A percentile compares a stretch with the other conserved stretches of the same genome.
Evolutionary conservation across 2,888 invertebrate species (phyloP).

Genomic region (Penaeus monodon): DNA sequence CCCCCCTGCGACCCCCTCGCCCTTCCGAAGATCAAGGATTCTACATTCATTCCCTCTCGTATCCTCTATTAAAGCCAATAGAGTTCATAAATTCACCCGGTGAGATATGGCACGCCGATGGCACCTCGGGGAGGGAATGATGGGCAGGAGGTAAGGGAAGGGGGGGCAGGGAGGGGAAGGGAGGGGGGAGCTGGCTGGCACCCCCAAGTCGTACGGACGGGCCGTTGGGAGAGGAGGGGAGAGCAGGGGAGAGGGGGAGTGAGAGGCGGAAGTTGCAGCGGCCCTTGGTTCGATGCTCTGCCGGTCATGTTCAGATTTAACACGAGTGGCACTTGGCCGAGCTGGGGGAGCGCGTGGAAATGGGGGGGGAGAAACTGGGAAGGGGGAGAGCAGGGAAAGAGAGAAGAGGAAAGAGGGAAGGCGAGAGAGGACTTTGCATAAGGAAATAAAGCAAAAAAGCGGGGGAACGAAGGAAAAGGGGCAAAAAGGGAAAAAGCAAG

Average conservation of each 20-base stretch:
- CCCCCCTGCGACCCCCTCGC: background rate
- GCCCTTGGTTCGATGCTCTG: conserved; percentile 28
- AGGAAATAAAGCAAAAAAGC: background rate
- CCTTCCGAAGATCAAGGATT: background rate
- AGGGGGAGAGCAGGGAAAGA: background rate
- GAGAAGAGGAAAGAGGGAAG: conserved; percentile 12
- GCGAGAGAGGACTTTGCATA: background rate
- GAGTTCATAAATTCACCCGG: conserved; percentile 4
- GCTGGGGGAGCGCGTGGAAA: background rate
- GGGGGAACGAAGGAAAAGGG: background rate
- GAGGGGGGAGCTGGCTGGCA: background rate
- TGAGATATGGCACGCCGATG: conserved; percentile 14
- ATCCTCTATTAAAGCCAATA: background rate
- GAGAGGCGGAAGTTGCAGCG: conserved; percentile 50
- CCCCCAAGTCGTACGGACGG: conserved; percentile 6
- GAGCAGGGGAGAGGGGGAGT: conserved; percentile 13
- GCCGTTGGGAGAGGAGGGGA: background rate
- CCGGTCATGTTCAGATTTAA: conserved; percentile 61
- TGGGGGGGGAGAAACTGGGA: background rate
- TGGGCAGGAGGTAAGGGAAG: conserved; percentile 20
- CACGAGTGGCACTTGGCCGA: conserved; percentile 36
- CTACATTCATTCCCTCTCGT: background rate
- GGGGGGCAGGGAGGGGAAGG: conserved; percentile 15
- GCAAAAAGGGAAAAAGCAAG: background rate
- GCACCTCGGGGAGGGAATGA: conserved; percentile 1